phyloP scores from a whole-genome alignment of 2,888 invertebrate genomes.

The Zhengitettix transpicula region DNA sequence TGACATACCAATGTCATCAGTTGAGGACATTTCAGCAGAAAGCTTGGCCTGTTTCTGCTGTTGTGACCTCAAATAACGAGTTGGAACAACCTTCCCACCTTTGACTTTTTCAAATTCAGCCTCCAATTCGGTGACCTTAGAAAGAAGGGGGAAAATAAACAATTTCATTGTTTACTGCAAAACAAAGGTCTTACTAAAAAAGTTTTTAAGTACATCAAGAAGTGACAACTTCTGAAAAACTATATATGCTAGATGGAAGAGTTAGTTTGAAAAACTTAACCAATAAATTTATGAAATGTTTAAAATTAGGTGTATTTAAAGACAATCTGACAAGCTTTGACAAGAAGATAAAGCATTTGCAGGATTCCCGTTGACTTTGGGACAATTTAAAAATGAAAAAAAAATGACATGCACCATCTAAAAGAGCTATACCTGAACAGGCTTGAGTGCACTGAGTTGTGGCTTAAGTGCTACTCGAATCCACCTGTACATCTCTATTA shows the following conservation, averaged over 20 bases:
- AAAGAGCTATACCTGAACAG: constrained; percentile 46
- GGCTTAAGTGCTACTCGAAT: constrained; percentile 66
- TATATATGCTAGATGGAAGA: no score
- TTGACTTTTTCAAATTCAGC: constrained; percentile 65
- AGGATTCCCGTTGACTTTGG: no score
- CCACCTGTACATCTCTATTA: constrained; percentile 90
- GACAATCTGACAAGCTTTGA: background rate
- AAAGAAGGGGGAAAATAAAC: background rate
- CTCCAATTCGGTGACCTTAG: constrained; percentile 64
- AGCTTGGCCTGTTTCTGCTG: constrained; percentile 48
- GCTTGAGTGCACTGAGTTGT: constrained; percentile 71
- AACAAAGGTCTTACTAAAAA: background rate
- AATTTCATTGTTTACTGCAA: background rate
- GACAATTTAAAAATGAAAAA: no score
- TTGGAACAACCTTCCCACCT: constrained; percentile 48
- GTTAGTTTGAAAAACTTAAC: no score
- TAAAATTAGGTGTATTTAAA: no score
- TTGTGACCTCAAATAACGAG: constrained; percentile 64
- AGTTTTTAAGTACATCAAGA: no score
- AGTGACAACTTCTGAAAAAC: no score
- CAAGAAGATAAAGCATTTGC: no score
- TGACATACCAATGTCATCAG: constrained; percentile 29
- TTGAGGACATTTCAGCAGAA: constrained; percentile 29
- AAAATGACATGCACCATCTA: background rate
- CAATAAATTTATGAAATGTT: no score